Evolutionary conservation across 1,140 invertebrate species (phyloP), one percentile per base, ranked within the genome.

Genomic region (Harlomillsia oculata): DNA sequence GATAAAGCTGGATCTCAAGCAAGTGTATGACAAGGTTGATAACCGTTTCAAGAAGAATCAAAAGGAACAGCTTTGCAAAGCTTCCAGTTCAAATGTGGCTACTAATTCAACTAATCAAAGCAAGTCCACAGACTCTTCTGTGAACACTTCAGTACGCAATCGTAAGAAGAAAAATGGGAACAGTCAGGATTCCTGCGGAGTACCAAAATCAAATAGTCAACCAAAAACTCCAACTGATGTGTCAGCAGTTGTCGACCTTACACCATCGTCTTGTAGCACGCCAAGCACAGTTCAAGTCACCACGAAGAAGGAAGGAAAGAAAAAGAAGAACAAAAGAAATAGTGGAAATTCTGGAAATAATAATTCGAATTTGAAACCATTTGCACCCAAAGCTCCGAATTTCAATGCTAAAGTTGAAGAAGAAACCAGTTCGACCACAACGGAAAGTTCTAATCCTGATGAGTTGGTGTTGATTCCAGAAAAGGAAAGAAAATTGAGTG

Each of bases 401-500:
- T 68, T 69, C 0, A 70, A 63, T 60, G 69, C 65, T 25, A 28
- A 45, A 29, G 65, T 62, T 26, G 69, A 70, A 39, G 66, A 71
- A 66, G 82, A 84, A 62, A 80, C 80, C 2, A 84, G 81, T 11
- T 84, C 83, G 1, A 83, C 82, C 0, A 84, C 82, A 5, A 84
- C 82, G 11, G 82, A 85, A 66, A 81, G 80, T 61, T 81, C 79
- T 4, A 71, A 74, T 56, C 74, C 79, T 18, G 80, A 83, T 55
- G 75, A 76, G 54, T 73, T 68, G 73, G 71, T 66, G 70, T 69
- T 51, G 72, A 73, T 60, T 73, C 73, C 44, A 72, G 75, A 46
- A 70, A 75, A 56, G 71, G 48, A 73, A 73, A 55, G 71, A 71
- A 50, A 70, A 67, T 21, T 70, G 16, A 59, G 32, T 62, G 18